Conservation (phyloP, 2,113 vertebrate species). For the Sebastes fasciatus region DNA sequence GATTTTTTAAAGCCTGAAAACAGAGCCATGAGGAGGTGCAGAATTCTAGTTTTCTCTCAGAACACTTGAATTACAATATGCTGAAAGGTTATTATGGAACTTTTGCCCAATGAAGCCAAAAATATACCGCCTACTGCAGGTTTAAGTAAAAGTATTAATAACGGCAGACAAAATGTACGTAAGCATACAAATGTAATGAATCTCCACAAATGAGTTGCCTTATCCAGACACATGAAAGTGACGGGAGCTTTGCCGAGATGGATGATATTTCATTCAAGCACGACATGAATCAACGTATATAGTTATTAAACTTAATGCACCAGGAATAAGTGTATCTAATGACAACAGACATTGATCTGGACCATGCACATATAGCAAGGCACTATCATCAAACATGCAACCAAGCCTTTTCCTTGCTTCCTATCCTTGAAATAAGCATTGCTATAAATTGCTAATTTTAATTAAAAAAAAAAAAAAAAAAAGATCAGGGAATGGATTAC, state of each 20-base stretch:
- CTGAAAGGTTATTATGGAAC: too few relatives aligned
- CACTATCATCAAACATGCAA: slow-evolving; percentile 1
- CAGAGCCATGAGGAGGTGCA: too few relatives aligned
- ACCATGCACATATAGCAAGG: neutral
- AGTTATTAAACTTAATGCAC: neutral
- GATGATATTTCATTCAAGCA: neutral
- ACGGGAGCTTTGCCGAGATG: neutral
- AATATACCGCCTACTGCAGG: too few relatives aligned
- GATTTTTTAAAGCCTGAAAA: too few relatives aligned
- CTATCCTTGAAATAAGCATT: neutral
- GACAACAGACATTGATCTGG: neutral
- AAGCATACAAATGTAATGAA: neutral
- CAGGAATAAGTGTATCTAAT: neutral
- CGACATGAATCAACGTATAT: slow-evolving; percentile 3
- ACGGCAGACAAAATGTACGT: neutral
- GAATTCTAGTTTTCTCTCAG: too few relatives aligned
- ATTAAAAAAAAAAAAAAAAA: neutral
- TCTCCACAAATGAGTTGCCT: neutral
- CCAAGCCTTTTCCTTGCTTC: neutral
- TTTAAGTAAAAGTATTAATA: neutral
- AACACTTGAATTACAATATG: too few relatives aligned
- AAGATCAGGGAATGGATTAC: neutral
- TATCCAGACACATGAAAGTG: neutral
- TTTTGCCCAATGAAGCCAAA: too few relatives aligned
- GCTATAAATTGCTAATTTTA: neutral